These are phyloP conservation scores for Brenthis ino DNA, from an alignment of 2,888 invertebrate species.

Conservation along the genomic window DNA sequence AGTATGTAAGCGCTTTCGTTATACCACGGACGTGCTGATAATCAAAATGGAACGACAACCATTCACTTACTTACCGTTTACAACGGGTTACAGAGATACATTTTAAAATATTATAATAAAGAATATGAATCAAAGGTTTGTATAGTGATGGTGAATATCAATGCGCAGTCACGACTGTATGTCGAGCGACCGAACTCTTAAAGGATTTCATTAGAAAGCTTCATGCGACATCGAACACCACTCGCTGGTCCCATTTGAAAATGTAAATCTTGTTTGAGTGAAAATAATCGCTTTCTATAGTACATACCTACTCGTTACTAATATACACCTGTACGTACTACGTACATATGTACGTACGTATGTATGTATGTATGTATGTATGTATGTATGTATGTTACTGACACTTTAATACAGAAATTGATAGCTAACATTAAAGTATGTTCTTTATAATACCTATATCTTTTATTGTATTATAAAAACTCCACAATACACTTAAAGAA, in stretches of 20 bases:
- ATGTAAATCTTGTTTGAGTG: constrained; percentile 59
- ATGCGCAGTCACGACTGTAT: constrained; percentile 60
- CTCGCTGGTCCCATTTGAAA: constrained; percentile 50
- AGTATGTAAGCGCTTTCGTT: constrained; percentile 64
- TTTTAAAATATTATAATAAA: constrained; percentile 24
- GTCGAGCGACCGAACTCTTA: constrained; percentile 41
- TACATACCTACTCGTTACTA: neutral
- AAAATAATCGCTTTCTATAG: constrained; percentile 61
- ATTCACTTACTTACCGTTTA: constrained; percentile 22
- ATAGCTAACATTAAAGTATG: neutral
- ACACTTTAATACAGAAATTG: too few species aligned
- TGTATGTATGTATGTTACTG: too few species aligned
- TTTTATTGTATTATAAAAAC: neutral
- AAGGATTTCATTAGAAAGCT: constrained; percentile 63
- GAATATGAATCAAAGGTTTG: constrained; percentile 2
- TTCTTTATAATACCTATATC: neutral
- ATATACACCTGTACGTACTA: too few species aligned
- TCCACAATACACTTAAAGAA: too few species aligned
- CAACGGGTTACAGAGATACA: constrained; percentile 2
- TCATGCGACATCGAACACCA: constrained; percentile 60
- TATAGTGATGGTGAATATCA: constrained; percentile 38
- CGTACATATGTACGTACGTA: too few species aligned
- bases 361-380: too few species aligned
- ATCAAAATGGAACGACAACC: constrained; percentile 31
- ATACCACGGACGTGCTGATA: constrained; percentile 58